Evolutionary conservation across 2,888 invertebrate species (phyloP).

Genomic region (Acanthococcus lagerstroemiae): DNA sequence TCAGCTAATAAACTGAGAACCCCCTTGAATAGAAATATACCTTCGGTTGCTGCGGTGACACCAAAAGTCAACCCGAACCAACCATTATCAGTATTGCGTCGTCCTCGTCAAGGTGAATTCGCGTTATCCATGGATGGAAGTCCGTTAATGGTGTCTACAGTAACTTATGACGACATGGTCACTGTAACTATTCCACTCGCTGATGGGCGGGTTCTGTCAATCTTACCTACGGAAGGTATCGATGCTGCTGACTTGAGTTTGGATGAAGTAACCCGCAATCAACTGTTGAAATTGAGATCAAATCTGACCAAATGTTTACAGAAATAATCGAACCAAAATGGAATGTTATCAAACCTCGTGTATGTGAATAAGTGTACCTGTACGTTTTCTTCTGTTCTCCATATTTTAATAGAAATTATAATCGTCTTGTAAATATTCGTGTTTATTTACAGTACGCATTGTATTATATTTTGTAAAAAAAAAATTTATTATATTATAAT

Average conservation of each 20-base stretch:
- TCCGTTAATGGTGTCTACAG: constrained; percentile 32
- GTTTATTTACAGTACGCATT: too few relatives aligned
- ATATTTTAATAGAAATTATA: too few relatives aligned
- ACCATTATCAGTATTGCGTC: constrained; percentile 32
- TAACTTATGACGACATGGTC: constrained; percentile 31
- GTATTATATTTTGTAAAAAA: too few relatives aligned
- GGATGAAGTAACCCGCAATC: constrained; percentile 28
- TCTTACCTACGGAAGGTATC: constrained; percentile 31
- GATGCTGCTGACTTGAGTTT: constrained; percentile 18
- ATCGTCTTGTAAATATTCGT: too few relatives aligned
- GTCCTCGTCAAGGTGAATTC: constrained; percentile 33
- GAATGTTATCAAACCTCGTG: too few relatives aligned
- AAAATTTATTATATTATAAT: too few relatives aligned
- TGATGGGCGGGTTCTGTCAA: constrained; percentile 32
- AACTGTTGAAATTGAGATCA: constrained; percentile 10
- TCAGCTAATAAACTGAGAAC: constrained; percentile 29
- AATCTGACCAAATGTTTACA: constrained; percentile 24
- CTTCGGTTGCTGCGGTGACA: constrained; percentile 23
- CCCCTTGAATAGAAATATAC: constrained; percentile 23
- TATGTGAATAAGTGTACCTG: too few relatives aligned
- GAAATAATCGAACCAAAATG: too few relatives aligned
- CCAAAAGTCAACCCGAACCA: constrained; percentile 33
- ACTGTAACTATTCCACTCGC: constrained; percentile 32
- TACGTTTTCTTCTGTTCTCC: too few relatives aligned
- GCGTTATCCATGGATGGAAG: constrained; percentile 33